Evolutionary conservation across 2,113 vertebrate species (phyloP).

Genomic region (Falcunculus frontatus): DNA sequence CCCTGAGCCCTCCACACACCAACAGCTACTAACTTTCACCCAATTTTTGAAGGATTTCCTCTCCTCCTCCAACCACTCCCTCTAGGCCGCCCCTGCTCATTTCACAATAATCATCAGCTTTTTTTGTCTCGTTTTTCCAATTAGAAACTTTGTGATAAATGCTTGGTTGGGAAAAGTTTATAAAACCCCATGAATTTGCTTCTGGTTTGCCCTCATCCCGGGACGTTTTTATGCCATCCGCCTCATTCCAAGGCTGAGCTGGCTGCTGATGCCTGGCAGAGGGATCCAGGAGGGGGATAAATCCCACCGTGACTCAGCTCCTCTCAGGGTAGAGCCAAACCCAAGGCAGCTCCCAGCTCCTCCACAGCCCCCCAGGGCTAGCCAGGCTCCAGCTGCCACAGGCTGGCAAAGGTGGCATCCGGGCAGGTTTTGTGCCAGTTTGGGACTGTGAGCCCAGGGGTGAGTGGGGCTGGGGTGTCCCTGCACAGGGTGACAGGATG

Average conservation of each 20-base stretch:
- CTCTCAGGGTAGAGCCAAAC: background rate
- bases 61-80: background rate
- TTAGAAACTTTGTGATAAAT: background rate
- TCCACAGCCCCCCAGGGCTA: background rate
- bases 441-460: fast-evolving
- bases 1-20: fast-evolving
- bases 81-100: fast-evolving
- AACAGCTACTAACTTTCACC: background rate
- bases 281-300: background rate
- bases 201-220: background rate
- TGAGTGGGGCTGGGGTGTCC: background rate
- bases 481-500: background rate
- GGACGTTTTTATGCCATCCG: fast-evolving
- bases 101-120: fast-evolving
- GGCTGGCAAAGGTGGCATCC: background rate
- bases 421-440: background rate
- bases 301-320: background rate
- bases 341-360: background rate
- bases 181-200: background rate
- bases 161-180: background rate
- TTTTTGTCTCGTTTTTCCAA: background rate
- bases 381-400: background rate
- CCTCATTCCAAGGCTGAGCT: background rate
- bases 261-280: background rate
- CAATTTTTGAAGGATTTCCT: background rate